Evolutionary conservation across 2,797 vertebrate genomes (phyloP).

Genomic region (Rhynchotus rufescens): DNA sequence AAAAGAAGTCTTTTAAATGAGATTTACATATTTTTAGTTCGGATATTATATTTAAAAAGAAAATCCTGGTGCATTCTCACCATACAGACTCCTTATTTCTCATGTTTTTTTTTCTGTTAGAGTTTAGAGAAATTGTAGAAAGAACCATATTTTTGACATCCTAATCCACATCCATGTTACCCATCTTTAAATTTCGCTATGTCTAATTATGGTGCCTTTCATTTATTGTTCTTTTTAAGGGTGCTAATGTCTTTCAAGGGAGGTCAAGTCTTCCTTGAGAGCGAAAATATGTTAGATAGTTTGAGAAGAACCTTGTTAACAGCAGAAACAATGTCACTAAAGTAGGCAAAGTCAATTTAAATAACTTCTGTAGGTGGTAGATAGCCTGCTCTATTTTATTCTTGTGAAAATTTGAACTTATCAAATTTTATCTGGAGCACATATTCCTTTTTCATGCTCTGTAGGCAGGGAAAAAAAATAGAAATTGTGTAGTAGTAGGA

Average conservation of each 20-base stretch:
- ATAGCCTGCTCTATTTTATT: not conserved
- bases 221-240: not conserved
- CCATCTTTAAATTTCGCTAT: not conserved
- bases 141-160: not conserved
- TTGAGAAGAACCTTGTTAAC: not conserved
- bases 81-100: fast-evolving
- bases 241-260: not conserved
- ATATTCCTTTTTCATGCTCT: not conserved
- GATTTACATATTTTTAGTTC: not conserved
- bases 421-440: not conserved
- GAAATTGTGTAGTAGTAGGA: not conserved
- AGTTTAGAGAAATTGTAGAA: not conserved
- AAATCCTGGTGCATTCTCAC: not conserved
- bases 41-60: not conserved
- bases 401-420: not conserved
- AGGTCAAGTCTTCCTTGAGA: not conserved
- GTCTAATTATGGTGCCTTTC: not conserved
- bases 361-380: not conserved
- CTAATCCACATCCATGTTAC: not conserved
- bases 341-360: not conserved
- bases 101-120: not conserved
- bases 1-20: not conserved
- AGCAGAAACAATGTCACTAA: not conserved
- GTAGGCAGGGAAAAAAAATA: not conserved
- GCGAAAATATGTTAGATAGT: not conserved